A percentile compares a stretch with the other conserved stretches of the same genome.
phyloP scores from a whole-genome alignment of 2,888 invertebrate genomes.

The Lottia scabra region DNA sequence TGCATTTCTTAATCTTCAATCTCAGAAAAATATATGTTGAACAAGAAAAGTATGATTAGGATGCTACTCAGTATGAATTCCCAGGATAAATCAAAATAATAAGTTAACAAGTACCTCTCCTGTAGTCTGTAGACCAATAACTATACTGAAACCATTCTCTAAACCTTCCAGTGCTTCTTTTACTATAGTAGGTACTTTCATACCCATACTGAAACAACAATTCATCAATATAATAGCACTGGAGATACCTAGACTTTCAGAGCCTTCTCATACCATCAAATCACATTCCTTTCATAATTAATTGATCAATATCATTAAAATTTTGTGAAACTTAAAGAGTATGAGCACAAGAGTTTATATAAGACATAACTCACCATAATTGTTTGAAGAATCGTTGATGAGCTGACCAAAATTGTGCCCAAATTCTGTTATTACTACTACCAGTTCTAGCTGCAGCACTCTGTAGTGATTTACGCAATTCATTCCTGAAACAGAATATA shows the following conservation, averaged over 20 bases:
- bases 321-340: no score
- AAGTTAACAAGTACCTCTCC: slow-evolving; percentile 57
- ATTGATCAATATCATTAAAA: no score
- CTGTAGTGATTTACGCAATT: slow-evolving; percentile 58
- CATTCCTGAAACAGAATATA: slow-evolving; percentile 51
- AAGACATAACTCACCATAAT: slow-evolving; percentile 56
- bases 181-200: slow-evolving; percentile 67
- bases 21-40: no score
- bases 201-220: slow-evolving; percentile 67
- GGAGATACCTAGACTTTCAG: no score
- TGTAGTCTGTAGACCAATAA: slow-evolving; percentile 67
- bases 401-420: slow-evolving; percentile 63
- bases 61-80: neutral
- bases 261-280: no score
- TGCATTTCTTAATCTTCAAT: no score
- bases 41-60: neutral
- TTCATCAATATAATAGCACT: no score
- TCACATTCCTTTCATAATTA: no score
- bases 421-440: slow-evolving; percentile 45
- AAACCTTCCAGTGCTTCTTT: slow-evolving; percentile 54
- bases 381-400: slow-evolving; percentile 68
- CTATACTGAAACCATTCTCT: slow-evolving; percentile 60
- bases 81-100: neutral
- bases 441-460: slow-evolving; percentile 51
- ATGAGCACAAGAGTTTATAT: no score